These are phyloP conservation scores for Chloroceryle inda DNA, from an alignment of 2,797 vertebrate species.

Conservation along the genomic window DNA sequence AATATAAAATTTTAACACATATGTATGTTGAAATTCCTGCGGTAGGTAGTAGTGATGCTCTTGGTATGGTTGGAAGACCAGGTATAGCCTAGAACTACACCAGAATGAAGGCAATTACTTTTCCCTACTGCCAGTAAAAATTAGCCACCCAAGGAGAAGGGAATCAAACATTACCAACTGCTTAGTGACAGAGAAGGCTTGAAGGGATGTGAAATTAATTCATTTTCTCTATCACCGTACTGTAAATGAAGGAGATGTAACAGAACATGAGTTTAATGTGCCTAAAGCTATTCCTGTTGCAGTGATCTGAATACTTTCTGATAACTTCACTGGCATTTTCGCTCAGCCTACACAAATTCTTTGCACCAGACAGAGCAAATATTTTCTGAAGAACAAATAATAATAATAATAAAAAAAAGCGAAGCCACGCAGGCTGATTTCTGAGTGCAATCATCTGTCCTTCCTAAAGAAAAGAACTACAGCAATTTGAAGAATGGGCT, in stretches of 20 bases:
- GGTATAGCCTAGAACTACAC: background rate
- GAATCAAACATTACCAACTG: background rate
- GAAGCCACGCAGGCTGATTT: background rate
- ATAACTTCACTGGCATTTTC: background rate
- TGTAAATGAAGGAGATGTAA: background rate
- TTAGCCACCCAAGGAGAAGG: conserved; percentile 22
- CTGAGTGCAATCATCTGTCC: background rate
- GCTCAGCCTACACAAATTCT: background rate
- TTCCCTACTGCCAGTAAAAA: conserved; percentile 24
- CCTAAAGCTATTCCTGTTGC: background rate
- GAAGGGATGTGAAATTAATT: background rate
- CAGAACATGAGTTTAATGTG: background rate
- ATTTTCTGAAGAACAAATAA: background rate
- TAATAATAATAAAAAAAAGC: background rate
- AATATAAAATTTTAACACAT: background rate
- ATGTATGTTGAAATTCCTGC: background rate
- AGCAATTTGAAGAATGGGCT: background rate
- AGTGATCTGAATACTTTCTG: background rate
- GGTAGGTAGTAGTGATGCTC: background rate
- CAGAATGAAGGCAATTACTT: conserved; percentile 1
- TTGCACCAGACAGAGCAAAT: background rate
- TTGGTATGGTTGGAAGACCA: background rate
- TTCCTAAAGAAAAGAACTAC: background rate
- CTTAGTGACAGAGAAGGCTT: background rate
- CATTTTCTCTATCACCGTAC: background rate